Conservation (phyloP, 1,140 invertebrate species). For the Anoplolepis gracilipes region DNA sequence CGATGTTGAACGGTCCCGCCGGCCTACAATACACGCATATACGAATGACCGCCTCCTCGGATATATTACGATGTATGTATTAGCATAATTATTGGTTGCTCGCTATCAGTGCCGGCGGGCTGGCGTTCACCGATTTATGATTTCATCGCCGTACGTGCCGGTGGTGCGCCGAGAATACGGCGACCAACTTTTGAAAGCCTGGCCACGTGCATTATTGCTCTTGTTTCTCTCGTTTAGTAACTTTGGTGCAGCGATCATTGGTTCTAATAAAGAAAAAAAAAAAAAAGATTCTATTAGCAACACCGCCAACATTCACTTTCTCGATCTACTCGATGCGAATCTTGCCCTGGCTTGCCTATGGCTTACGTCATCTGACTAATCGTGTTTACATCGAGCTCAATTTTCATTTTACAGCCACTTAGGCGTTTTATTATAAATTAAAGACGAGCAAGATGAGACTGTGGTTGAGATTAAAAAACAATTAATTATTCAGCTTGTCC, state of each 20-base stretch:
- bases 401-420: not conserved
- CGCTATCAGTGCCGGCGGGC: conserved; percentile 83
- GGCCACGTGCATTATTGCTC: conserved; percentile 62
- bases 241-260: not conserved
- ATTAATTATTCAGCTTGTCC: not conserved
- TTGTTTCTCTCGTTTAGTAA: conserved; percentile 23
- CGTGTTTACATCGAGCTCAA: not conserved
- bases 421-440: conserved; percentile 10
- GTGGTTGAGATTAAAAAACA: conserved; percentile 1
- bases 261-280: no score
- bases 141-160: conserved; percentile 81
- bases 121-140: conserved; percentile 83
- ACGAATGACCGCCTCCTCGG: conserved; percentile 79
- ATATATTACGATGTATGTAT: conserved; percentile 82
- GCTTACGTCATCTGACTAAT: not conserved
- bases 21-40: conserved; percentile 65
- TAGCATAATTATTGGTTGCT: conserved; percentile 84
- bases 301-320: conserved; percentile 6
- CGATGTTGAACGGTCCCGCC: not conserved
- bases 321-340: not conserved
- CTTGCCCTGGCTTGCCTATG: no score
- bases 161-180: conserved; percentile 60
- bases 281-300: not conserved
- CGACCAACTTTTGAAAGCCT: conserved; percentile 60
- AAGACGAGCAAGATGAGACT: not conserved